phyloP scores from a whole-genome alignment of 2,888 invertebrate genomes.

The Drosophila maculinotata region DNA sequence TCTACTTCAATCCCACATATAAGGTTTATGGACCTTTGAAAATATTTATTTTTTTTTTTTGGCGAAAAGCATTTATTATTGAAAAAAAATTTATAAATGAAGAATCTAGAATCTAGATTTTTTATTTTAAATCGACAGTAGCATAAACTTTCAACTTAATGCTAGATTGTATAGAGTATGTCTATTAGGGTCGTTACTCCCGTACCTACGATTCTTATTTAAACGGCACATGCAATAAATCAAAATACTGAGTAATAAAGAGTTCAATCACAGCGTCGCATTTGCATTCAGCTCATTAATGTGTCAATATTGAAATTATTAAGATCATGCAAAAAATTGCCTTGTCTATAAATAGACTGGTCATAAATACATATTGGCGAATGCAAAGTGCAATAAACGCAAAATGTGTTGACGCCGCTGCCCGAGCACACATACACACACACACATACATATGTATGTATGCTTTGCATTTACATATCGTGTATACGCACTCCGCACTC shows the following conservation, averaged over 20 bases:
- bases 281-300: slow-evolving; percentile 44
- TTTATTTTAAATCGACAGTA: too few species aligned
- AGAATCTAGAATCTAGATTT: too few species aligned
- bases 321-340: slow-evolving; percentile 40
- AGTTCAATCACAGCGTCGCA: slow-evolving; percentile 54
- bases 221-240: slow-evolving; percentile 17
- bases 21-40: too few species aligned
- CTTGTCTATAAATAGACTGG: slow-evolving; percentile 52
- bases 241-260: slow-evolving; percentile 35
- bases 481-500: slow-evolving; percentile 28
- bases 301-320: slow-evolving; percentile 71
- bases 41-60: too few species aligned
- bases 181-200: neutral
- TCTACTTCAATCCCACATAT: too few species aligned
- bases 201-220: neutral
- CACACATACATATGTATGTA: neutral
- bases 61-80: too few species aligned
- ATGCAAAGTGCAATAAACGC: slow-evolving; percentile 61
- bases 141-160: too few species aligned
- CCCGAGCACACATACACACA: slow-evolving; percentile 6
- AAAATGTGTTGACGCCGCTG: slow-evolving; percentile 55
- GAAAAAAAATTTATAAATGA: too few species aligned
- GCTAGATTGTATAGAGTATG: neutral
- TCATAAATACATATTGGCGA: slow-evolving; percentile 45
- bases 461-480: slow-evolving; percentile 5